Evolutionary conservation across 2,113 vertebrate species (phyloP).

Genomic region (Thunnus thynnus): DNA sequence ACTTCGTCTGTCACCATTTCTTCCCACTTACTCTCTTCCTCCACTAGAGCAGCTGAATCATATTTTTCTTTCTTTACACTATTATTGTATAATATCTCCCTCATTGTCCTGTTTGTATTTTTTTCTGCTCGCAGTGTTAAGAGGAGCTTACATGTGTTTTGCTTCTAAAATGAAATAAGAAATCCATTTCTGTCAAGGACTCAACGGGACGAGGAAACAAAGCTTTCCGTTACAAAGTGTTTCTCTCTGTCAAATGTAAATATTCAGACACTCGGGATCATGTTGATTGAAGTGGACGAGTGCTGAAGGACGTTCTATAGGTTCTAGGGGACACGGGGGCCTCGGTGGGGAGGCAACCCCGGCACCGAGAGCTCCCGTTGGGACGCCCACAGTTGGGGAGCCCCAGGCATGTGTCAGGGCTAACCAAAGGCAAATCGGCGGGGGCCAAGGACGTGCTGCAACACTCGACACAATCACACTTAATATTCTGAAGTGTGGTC

Average conservation of each 20-base stretch:
- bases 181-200: conserved; percentile 27
- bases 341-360: conserved; percentile 42
- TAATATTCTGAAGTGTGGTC: conserved; percentile 34
- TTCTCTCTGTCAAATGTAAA: conserved; percentile 4
- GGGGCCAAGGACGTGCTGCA: conserved; percentile 53
- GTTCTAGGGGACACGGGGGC: conserved; percentile 16
- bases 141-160: background rate
- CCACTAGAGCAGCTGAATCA: conserved; percentile 2
- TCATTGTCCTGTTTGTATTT: conserved; percentile 3
- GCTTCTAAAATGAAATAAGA: conserved; percentile 3
- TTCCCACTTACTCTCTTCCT: conserved; percentile 3
- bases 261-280: conserved; percentile 31
- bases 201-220: conserved; percentile 1
- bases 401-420: conserved; percentile 69
- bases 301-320: conserved; percentile 54
- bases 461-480: conserved; percentile 10
- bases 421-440: conserved; percentile 50
- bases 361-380: conserved; percentile 29
- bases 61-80: background rate
- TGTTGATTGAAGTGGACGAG: conserved; percentile 50
- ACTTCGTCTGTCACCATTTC: conserved; percentile 18
- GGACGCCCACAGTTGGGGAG: conserved; percentile 48
- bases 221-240: background rate
- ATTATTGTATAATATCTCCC: background rate
- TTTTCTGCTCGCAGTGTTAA: background rate